phyloP scores from a whole-genome alignment of 2,113 vertebrate genomes.

The Hystrix brachyura region DNA sequence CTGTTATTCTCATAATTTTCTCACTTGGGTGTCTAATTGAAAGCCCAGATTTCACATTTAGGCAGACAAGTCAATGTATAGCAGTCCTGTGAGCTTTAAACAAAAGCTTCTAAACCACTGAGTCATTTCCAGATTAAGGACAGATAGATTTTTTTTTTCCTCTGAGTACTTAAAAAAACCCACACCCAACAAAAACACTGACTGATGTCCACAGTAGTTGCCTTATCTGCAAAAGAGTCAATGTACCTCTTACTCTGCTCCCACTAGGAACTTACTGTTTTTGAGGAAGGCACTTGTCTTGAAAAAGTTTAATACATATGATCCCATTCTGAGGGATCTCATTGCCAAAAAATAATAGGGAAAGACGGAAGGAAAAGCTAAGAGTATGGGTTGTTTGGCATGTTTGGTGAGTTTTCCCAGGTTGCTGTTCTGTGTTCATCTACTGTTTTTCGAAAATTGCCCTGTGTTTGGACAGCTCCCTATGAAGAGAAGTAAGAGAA shows the following conservation, averaged over 20 bases:
- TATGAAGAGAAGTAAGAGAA: conserved; percentile 32
- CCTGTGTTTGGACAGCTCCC: conserved; percentile 72
- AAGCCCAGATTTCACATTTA: conserved; percentile 69
- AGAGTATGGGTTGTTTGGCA: conserved; percentile 53
- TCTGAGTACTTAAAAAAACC: conserved; percentile 16
- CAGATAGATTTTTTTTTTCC: conserved; percentile 70
- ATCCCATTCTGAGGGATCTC: conserved; percentile 48
- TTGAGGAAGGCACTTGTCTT: conserved; percentile 60
- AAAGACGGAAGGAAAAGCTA: conserved; percentile 51
- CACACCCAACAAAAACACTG: conserved; percentile 63
- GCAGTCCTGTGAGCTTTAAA: conserved; percentile 71
- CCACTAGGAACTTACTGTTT: conserved; percentile 66
- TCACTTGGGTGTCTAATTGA: conserved; percentile 74
- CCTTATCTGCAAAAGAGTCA: conserved; percentile 47
- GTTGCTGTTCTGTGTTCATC: conserved; percentile 57
- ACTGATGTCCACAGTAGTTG: conserved; percentile 30
- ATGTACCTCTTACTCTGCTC: conserved; percentile 52
- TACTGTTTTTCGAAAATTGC: conserved; percentile 63
- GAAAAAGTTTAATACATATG: conserved; percentile 49
- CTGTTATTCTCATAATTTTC: conserved; percentile 76
- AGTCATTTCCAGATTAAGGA: conserved; percentile 78
- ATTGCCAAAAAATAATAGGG: conserved; percentile 63
- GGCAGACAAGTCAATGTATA: conserved; percentile 70
- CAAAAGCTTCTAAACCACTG: conserved; percentile 76
- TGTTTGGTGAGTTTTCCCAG: conserved; percentile 48